phyloP scores from a whole-genome alignment of 1,140 invertebrate species.

The Rhizoglyphus robini region DNA sequence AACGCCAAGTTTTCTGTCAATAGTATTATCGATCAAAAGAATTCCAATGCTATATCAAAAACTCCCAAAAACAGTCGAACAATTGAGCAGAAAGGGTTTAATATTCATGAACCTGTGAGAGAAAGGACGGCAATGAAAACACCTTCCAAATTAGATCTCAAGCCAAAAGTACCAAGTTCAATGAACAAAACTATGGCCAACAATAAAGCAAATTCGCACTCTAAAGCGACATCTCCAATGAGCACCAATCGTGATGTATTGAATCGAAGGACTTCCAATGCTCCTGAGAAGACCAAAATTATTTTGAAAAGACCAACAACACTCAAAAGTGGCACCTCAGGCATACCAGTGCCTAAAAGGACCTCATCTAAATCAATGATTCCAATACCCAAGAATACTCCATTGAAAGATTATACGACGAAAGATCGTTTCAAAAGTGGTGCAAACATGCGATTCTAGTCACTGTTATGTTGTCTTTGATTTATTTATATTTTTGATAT shows the following conservation, averaged over 20 bases:
- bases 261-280: neutral
- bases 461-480: neutral
- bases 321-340: neutral
- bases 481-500: neutral
- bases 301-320: slow-evolving; percentile 5
- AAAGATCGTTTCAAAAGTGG: neutral
- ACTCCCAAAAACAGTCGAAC: neutral
- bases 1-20: neutral
- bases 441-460: neutral
- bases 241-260: neutral
- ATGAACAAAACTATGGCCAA: neutral
- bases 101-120: neutral
- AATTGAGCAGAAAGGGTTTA: neutral
- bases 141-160: neutral
- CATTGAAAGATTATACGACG: neutral
- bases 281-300: neutral
- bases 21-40: neutral
- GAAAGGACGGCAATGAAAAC: neutral
- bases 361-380: neutral
- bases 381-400: neutral
- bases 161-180: neutral
- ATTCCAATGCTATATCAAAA: neutral
- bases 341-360: slow-evolving; percentile 14
- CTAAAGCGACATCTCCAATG: slow-evolving; percentile 5
- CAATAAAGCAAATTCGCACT: neutral